Percentiles rank a stretch among this genome's conserved stretches.
Evolutionary conservation across 2,113 vertebrate species (phyloP).

Genomic region (Bos javanicus): DNA sequence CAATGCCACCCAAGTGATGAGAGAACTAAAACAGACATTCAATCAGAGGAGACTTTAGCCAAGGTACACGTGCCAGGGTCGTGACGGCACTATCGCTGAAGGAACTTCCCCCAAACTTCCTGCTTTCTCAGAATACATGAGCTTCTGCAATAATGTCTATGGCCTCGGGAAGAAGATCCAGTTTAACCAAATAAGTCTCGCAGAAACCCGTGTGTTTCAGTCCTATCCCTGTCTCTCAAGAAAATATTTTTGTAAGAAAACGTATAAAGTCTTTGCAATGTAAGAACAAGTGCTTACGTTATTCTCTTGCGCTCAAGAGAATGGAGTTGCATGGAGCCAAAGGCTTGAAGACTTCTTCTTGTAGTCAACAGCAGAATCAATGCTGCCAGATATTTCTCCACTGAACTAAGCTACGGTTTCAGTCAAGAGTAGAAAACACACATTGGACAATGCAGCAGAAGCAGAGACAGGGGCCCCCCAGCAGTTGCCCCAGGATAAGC

Average conservation of each 20-base stretch:
- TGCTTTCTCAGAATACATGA: conserved; percentile 37
- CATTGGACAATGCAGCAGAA: background rate
- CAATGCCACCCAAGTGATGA: background rate
- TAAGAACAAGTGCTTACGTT: background rate
- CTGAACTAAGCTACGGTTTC: background rate
- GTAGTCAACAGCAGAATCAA: background rate
- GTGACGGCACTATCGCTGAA: background rate
- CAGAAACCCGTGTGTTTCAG: background rate
- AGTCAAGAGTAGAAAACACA: background rate
- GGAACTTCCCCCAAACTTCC: background rate
- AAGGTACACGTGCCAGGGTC: background rate
- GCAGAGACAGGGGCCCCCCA: background rate
- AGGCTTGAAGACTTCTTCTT: background rate
- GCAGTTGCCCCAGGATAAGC: background rate
- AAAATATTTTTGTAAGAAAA: background rate
- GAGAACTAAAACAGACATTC: background rate
- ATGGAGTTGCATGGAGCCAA: background rate
- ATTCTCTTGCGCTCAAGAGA: background rate
- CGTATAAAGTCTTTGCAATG: background rate
- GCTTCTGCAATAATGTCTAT: background rate
- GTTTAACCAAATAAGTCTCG: conserved; percentile 20
- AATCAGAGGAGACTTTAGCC: background rate
- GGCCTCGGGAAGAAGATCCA: conserved; percentile 5
- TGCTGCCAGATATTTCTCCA: background rate
- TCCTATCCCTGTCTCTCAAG: background rate